Conservation (phyloP, 1,140 invertebrate species). For the Meloidogyne chitwoodi region DNA sequence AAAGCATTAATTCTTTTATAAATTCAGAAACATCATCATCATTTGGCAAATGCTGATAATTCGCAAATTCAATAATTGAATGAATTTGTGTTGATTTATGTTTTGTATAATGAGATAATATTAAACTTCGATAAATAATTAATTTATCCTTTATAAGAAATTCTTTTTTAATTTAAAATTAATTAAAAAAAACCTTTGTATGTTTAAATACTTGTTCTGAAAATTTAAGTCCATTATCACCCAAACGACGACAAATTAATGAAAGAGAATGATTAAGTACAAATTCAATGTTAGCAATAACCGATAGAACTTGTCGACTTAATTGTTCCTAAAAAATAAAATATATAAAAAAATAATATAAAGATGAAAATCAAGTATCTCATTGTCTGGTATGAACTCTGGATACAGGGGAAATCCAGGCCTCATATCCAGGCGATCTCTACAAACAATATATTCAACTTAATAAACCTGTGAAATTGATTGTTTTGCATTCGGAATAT, state of each 20-base stretch:
- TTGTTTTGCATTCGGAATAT: background rate
- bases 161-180: slow-evolving; percentile 4
- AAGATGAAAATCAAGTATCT: no score
- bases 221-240: slow-evolving; percentile 55
- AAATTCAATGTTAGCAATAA: slow-evolving; percentile 51
- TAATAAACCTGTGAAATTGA: background rate
- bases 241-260: slow-evolving; percentile 47
- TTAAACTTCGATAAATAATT: slow-evolving; percentile 27
- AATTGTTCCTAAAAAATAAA: slow-evolving; percentile 26
- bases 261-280: slow-evolving; percentile 39
- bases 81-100: slow-evolving; percentile 38
- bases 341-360: no score
- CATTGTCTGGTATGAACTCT: no score
- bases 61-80: slow-evolving; percentile 38
- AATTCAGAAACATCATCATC: slow-evolving; percentile 57
- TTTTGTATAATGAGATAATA: slow-evolving; percentile 42
- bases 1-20: slow-evolving; percentile 55
- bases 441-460: no score
- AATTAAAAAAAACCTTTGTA: slow-evolving; percentile 22
- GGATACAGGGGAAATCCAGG: no score
- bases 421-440: no score
- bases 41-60: slow-evolving; percentile 43
- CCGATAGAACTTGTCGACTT: slow-evolving; percentile 45
- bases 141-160: slow-evolving; percentile 37
- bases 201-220: slow-evolving; percentile 49